phyloP scores from a whole-genome alignment of 2,113 vertebrate species.

The Syngnathus typhle region DNA sequence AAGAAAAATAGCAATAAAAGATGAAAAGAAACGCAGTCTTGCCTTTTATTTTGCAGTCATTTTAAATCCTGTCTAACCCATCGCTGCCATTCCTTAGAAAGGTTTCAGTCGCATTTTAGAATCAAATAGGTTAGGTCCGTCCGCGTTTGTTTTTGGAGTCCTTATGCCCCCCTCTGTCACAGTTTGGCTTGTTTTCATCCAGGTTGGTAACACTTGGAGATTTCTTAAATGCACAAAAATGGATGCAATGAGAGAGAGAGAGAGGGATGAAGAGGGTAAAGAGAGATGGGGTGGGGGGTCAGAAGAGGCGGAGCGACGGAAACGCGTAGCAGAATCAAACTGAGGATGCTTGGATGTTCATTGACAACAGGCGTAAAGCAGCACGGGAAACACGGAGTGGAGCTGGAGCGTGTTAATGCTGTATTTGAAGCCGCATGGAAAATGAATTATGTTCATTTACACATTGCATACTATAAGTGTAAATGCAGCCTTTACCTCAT shows the following conservation, averaged over 20 bases:
- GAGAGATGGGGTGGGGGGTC: constrained; percentile 9
- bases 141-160: constrained; percentile 49
- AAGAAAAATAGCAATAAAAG: not conserved
- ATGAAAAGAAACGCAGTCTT: constrained; percentile 44
- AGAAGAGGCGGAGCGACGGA: constrained; percentile 67
- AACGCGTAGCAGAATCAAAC: constrained; percentile 62
- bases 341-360: constrained; percentile 66
- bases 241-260: constrained; percentile 65
- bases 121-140: constrained; percentile 47
- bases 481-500: not conserved
- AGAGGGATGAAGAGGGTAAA: constrained; percentile 25
- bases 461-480: no score
- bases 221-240: constrained; percentile 77
- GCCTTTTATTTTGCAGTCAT: constrained; percentile 79
- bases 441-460: no score
- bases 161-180: constrained; percentile 51
- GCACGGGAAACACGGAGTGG: constrained; percentile 63
- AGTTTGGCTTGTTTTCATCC: constrained; percentile 61
- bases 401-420: constrained; percentile 20
- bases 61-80: constrained; percentile 76
- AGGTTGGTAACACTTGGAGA: constrained; percentile 71
- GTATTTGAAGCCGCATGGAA: not conserved
- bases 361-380: constrained; percentile 64
- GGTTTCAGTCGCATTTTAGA: constrained; percentile 60
- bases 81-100: constrained; percentile 69